phyloP scores from a whole-genome alignment of 2,113 vertebrate genomes.

The Tachysurus vachellii region DNA sequence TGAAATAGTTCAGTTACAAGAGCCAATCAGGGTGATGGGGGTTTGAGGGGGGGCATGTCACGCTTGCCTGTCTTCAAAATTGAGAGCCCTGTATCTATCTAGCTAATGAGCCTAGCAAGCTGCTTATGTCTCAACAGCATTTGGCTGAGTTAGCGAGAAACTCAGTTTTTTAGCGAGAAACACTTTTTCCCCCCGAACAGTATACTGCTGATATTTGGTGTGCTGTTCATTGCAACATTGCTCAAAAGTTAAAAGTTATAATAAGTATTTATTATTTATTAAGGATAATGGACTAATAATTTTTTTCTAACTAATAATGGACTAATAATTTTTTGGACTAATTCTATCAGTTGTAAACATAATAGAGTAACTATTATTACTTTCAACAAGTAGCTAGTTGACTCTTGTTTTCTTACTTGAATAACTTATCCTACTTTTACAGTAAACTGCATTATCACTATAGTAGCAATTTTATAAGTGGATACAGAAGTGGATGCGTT shows the following conservation, averaged over 20 bases:
- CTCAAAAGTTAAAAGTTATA: background rate
- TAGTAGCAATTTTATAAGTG: background rate
- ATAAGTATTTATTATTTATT: background rate
- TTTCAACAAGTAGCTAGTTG: background rate
- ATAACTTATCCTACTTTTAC: background rate
- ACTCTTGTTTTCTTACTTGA: background rate
- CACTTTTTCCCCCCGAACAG: background rate
- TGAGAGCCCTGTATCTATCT: no score
- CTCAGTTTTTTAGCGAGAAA: background rate
- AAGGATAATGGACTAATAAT: no score
- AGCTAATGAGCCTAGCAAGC: background rate
- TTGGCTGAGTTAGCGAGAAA: background rate
- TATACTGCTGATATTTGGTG: background rate
- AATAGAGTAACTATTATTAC: background rate
- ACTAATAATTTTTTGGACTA: background rate
- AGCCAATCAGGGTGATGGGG: no score
- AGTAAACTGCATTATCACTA: background rate
- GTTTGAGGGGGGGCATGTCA: no score
- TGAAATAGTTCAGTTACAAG: background rate
- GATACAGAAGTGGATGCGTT: no score
- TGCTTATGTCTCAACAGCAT: background rate
- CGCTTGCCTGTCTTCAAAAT: no score
- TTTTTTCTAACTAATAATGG: no score
- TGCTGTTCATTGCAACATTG: background rate
- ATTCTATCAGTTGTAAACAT: background rate